Conservation (phyloP, 1,140 invertebrate species). For the Sesamia nonagrioides region DNA sequence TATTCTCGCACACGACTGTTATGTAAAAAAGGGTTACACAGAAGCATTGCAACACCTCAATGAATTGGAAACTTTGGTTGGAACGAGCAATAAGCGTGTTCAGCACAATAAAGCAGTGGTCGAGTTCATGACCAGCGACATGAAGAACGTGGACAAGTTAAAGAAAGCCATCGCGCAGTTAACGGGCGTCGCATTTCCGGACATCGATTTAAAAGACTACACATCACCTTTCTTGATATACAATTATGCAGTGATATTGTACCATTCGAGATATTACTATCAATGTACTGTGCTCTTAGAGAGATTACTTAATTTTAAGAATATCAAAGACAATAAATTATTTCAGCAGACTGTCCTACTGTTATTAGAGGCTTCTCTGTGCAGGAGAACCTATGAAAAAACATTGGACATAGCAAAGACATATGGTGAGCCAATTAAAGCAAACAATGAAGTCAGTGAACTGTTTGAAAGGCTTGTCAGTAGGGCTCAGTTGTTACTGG, state of each 20-base stretch:
- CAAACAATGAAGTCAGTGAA: conserved; percentile 74
- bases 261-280: conserved; percentile 93
- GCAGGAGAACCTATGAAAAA: conserved; percentile 79
- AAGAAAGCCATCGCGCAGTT: conserved; percentile 90
- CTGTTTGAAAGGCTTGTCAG: conserved; percentile 84
- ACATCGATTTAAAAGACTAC: conserved; percentile 85
- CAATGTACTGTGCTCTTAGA: conserved; percentile 92
- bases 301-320: conserved; percentile 78
- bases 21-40: conserved; percentile 74
- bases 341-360: conserved; percentile 83
- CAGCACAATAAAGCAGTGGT: conserved; percentile 82
- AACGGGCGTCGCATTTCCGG: conserved; percentile 87
- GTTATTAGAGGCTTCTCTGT: conserved; percentile 82
- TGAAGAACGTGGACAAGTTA: conserved; percentile 92
- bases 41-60: conserved; percentile 74
- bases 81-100: conserved; percentile 71
- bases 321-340: conserved; percentile 80
- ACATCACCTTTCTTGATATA: conserved; percentile 89
- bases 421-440: conserved; percentile 70
- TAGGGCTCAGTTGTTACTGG: conserved; percentile 85
- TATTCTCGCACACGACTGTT: conserved; percentile 73
- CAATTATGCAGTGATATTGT: conserved; percentile 95
- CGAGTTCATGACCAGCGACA: conserved; percentile 82
- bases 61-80: conserved; percentile 74
- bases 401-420: conserved; percentile 77